phyloP scores from a whole-genome alignment of 2,888 invertebrate species.

The Abscondita cerata region DNA sequence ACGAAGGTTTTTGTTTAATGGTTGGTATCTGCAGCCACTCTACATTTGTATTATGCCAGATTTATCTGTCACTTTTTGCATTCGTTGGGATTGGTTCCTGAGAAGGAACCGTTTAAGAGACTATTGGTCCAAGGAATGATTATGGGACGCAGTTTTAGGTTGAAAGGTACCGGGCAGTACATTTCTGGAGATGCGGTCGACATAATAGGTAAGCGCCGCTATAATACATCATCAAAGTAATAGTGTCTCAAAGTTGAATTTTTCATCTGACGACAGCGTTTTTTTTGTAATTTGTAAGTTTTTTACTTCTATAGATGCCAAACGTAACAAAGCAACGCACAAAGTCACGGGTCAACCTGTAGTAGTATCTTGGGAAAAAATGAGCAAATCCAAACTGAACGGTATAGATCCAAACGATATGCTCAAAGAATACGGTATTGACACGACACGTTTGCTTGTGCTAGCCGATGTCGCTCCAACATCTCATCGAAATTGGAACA shows the following conservation, averaged over 20 bases:
- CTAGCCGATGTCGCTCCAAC: constrained; percentile 90
- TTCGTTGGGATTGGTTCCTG: constrained; percentile 75
- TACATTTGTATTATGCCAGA: constrained; percentile 96
- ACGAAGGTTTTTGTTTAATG: constrained; percentile 1
- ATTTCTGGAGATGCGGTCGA: constrained; percentile 71
- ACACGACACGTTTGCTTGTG: constrained; percentile 88
- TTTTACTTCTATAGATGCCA: constrained; percentile 57
- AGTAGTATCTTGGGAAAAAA: constrained; percentile 90
- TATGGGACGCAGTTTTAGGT: constrained; percentile 80
- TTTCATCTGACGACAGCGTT: neutral
- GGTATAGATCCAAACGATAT: constrained; percentile 92
- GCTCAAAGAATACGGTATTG: constrained; percentile 82
- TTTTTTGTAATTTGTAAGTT: neutral
- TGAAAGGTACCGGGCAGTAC: constrained; percentile 81
- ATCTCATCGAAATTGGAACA: constrained; percentile 89
- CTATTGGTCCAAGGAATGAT: constrained; percentile 97
- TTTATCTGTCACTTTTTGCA: constrained; percentile 93
- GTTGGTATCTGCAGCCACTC: constrained; percentile 67
- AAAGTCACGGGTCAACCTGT: constrained; percentile 73
- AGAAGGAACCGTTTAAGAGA: constrained; percentile 88
- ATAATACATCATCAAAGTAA: neutral
- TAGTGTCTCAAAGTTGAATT: neutral
- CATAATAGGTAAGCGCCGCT: constrained; percentile 48
- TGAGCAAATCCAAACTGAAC: constrained; percentile 99
- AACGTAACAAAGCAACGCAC: constrained; percentile 66